Percentiles rank a stretch among this genome's conserved stretches.
Evolutionary conservation across 2,113 vertebrate species (phyloP).

Genomic region (Varanus komodoensis): DNA sequence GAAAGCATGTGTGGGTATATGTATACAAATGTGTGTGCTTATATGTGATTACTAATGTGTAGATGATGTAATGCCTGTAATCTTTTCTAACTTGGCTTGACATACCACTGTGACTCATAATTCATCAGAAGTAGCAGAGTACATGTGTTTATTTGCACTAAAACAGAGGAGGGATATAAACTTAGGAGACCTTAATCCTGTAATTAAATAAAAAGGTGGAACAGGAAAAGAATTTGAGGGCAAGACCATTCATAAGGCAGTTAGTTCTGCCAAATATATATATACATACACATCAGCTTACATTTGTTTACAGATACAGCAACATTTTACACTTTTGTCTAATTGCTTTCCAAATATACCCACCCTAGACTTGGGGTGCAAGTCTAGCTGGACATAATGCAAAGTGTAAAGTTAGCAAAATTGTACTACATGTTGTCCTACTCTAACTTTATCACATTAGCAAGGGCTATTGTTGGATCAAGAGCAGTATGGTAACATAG

Average conservation of each 20-base stretch:
- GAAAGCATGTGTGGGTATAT: background rate
- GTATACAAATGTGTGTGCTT: background rate
- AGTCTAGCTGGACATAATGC: conserved; percentile 12
- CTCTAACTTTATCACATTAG: conserved; percentile 12
- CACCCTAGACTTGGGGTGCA: background rate
- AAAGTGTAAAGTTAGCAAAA: conserved; percentile 10
- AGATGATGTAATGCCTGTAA: conserved; percentile 31
- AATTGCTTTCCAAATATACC: background rate
- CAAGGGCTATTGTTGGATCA: background rate
- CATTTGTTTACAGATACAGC: background rate
- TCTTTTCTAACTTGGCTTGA: conserved; percentile 35
- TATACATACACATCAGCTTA: conserved; percentile 11
- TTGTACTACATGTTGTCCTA: conserved; percentile 29
- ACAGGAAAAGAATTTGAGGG: conserved; percentile 42
- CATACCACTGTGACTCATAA: conserved; percentile 29
- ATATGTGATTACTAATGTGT: background rate
- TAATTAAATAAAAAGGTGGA: conserved; percentile 38
- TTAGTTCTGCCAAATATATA: conserved; percentile 38
- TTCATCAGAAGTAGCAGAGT: conserved; percentile 9
- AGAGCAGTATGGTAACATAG: background rate
- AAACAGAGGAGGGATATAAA: conserved; percentile 46
- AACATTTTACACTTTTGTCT: background rate
- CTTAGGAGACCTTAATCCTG: conserved; percentile 38
- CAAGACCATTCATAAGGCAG: conserved; percentile 24
- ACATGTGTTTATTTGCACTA: conserved; percentile 30